Evolutionary conservation across 1,140 invertebrate genomes (phyloP), one percentile per base, ranked within the genome.

Genomic region (Cydia amplana): DNA sequence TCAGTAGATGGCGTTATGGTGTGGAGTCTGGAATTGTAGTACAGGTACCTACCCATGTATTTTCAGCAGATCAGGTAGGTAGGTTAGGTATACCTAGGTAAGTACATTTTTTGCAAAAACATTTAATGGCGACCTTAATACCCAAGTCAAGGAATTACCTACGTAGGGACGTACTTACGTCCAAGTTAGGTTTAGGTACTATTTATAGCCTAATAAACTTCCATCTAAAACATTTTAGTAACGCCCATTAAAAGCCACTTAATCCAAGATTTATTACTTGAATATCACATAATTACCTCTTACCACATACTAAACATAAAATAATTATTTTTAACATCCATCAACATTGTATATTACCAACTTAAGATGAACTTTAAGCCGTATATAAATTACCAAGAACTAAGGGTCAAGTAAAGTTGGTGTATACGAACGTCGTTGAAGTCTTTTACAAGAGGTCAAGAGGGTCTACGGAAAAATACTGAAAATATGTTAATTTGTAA

Each of bases 401-500:
- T n/a, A 55, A 3, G 16, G 51, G 5, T 55, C n/a, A 55, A 55
- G 51, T 55, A 7, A 55, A 20, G 6, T 18, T 18, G 51, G 51
- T 55, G 16, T 18, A 0, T 51, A 4, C 6, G 12, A 55, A 32
- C 28, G 14, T 67, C 64, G 64, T 67, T 67, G 64, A 67, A 67
- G 64, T 67, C 64, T 36, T 67, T 67, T 67, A 67, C 12, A 32
- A 18, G 64, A 55, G 64, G 64, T 67, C 64, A 67, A 36, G 64
- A 67, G 28, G 28, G 64, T 67, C 64, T 67, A 32, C 12, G 64
- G 64, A 67, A 67, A 64, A 67, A 40, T 36, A 67, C 25, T 67
- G 64, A 67, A 67, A 67, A 32, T 40, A 67, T 67, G 64, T 67
- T 23, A 67, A 67, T 67, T 67, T 67, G 28, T 32, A 40, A 67